Conservation (phyloP, 2,113 vertebrate species). For the Ploceus nigricollis region DNA sequence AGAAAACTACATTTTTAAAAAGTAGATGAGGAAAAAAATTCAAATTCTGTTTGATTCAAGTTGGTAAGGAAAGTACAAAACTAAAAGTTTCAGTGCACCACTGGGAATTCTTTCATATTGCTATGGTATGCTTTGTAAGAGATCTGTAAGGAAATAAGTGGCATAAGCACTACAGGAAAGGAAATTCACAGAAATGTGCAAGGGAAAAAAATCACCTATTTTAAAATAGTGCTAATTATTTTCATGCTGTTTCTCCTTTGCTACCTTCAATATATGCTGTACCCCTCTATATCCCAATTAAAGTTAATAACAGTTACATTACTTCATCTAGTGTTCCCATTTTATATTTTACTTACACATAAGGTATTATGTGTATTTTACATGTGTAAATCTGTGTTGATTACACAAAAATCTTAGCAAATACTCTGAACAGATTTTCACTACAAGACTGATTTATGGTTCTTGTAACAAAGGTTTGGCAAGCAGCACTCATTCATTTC, state of each 20-base stretch:
- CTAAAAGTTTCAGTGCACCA: not conserved
- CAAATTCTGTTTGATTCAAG: not conserved
- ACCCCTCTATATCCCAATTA: not conserved
- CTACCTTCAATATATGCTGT: not conserved
- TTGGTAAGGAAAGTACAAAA: not conserved
- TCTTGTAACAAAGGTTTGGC: not conserved
- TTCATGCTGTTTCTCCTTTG: not conserved
- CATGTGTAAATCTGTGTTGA: not conserved
- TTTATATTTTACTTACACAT: not conserved
- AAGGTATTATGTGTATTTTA: not conserved
- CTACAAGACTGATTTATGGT: not conserved
- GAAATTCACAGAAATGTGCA: not conserved
- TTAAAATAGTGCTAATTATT: slow-evolving; percentile 1
- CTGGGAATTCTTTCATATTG: not conserved
- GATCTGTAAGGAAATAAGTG: not conserved
- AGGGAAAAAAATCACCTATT: not conserved
- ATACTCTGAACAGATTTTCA: not conserved
- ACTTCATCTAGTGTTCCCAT: not conserved
- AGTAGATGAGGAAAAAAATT: not conserved
- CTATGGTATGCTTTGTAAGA: not conserved
- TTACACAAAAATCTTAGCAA: not conserved
- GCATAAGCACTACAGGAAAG: not conserved
- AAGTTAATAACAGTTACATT: not conserved
- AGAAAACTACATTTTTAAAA: not conserved
- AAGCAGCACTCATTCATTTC: not conserved